A percentile compares a stretch with the other conserved stretches of the same genome.
phyloP scores from a whole-genome alignment of 2,797 vertebrate genomes.

The Enteromius paludinosus region DNA sequence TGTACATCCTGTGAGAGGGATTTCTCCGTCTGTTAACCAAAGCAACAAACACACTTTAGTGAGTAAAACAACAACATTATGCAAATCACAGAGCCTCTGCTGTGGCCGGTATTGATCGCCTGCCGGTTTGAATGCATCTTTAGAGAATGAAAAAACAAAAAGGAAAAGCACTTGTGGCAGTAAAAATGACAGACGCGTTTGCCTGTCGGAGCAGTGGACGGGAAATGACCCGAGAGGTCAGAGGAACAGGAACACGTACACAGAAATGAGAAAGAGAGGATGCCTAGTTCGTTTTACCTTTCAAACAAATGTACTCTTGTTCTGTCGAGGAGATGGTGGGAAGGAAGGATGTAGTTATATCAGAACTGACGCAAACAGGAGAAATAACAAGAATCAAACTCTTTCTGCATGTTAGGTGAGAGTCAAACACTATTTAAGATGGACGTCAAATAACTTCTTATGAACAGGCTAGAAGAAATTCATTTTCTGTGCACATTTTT shows the following conservation, averaged over 20 bases:
- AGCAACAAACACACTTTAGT: slow-evolving; percentile 4
- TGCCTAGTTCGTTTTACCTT: slow-evolving; percentile 69
- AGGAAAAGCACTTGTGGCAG: slow-evolving; percentile 44
- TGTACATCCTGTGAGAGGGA: neutral
- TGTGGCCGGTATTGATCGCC: neutral
- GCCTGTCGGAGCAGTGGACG: slow-evolving; percentile 39
- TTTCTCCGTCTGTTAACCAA: slow-evolving; percentile 1
- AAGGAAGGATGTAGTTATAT: slow-evolving; percentile 55
- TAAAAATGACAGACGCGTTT: slow-evolving; percentile 59
- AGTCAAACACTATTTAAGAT: too few relatives aligned
- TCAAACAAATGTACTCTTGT: slow-evolving; percentile 70
- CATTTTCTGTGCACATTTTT: neutral
- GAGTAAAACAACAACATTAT: slow-evolving; percentile 17
- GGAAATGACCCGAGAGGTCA: slow-evolving; percentile 69
- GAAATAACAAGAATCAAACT: neutral
- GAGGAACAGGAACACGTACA: slow-evolving; percentile 72
- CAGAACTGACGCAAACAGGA: slow-evolving; percentile 30
- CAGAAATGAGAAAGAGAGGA: slow-evolving; percentile 33
- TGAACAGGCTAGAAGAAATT: neutral
- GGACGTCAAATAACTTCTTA: neutral
- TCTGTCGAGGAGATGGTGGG: slow-evolving; percentile 52
- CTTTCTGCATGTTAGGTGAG: neutral
- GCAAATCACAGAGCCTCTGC: slow-evolving; percentile 8
- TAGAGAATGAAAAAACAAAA: slow-evolving; percentile 28
- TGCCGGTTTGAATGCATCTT: neutral